Conservation (phyloP, 2,797 vertebrate genomes). For the Tangara arthus region DNA sequence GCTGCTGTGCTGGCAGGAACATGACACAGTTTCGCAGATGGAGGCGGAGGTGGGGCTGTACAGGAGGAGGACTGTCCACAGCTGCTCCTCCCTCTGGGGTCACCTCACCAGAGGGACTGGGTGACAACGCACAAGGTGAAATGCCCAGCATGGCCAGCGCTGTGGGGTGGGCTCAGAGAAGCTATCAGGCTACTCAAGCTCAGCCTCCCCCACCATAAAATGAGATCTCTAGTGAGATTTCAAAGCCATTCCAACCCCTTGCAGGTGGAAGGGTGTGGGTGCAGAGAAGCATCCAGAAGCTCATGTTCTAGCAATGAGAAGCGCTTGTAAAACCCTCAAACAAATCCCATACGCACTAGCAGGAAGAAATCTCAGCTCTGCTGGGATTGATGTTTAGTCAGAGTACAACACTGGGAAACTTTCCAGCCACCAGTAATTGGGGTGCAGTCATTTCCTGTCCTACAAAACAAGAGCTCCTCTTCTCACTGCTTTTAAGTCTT, state of each 20-base stretch:
- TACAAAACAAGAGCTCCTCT: neutral
- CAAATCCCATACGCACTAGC: rapidly evolving
- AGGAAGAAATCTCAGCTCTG: neutral
- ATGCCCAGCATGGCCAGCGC: rapidly evolving
- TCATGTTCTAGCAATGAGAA: neutral
- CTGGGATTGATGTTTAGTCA: neutral
- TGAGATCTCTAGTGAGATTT: neutral
- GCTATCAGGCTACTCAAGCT: rapidly evolving
- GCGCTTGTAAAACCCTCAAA: neutral
- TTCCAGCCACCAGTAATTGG: neutral
- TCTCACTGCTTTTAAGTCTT: neutral
- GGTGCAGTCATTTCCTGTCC: neutral
- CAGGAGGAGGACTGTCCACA: neutral
- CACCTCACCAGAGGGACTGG: rapidly evolving
- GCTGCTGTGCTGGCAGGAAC: neutral
- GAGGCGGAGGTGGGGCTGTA: rapidly evolving
- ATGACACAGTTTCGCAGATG: rapidly evolving
- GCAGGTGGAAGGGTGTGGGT: rapidly evolving
- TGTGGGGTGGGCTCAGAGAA: neutral
- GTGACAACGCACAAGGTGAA: rapidly evolving
- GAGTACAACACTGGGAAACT: neutral
- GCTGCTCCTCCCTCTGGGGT: neutral
- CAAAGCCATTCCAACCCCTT: neutral
- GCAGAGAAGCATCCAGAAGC: neutral
- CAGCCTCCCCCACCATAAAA: neutral